phyloP scores from a whole-genome alignment of 1,140 invertebrate species.

The Steinernema khuongi region DNA sequence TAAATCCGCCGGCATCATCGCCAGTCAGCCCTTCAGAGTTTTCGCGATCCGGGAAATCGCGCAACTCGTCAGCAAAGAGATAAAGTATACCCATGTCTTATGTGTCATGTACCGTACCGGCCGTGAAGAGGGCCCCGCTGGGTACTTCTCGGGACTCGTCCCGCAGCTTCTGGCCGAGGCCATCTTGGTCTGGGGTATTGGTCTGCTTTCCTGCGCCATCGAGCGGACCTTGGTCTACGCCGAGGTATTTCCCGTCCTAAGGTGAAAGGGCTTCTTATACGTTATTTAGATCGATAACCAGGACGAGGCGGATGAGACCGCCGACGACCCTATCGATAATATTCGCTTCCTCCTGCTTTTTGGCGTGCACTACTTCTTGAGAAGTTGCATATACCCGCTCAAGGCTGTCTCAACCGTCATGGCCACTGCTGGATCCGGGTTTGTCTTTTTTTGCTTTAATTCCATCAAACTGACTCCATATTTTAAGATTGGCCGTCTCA shows the following conservation, averaged over 20 bases:
- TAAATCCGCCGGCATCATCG: constrained; percentile 34
- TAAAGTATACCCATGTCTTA: constrained; percentile 44
- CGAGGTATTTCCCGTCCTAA: constrained; percentile 26
- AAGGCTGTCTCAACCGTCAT: constrained; percentile 50
- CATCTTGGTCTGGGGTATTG: constrained; percentile 43
- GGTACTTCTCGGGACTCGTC: constrained; percentile 49
- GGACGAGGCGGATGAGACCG: constrained; percentile 25
- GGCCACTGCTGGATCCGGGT: constrained; percentile 53
- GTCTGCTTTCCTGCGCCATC: constrained; percentile 30
- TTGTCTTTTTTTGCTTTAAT: neutral
- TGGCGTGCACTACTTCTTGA: too few relatives aligned
- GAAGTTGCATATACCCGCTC: constrained; percentile 46
- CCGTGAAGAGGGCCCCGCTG: constrained; percentile 46
- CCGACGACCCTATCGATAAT: constrained; percentile 34
- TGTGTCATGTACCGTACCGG: constrained; percentile 43
- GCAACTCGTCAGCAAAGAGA: constrained; percentile 50
- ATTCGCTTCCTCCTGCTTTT: too few relatives aligned
- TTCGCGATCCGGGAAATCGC: constrained; percentile 53
- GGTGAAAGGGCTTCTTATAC: constrained; percentile 23
- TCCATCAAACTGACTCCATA: neutral
- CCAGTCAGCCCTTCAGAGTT: constrained; percentile 45
- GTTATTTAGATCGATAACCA: neutral
- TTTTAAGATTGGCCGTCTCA: constrained; percentile 53
- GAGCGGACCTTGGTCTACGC: constrained; percentile 36
- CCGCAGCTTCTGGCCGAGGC: constrained; percentile 44